Percentiles rank a stretch among this genome's conserved stretches.
These are phyloP conservation scores for Empidonax alnorum DNA, from an alignment of 2,113 vertebrate species.

Conservation along the genomic window DNA sequence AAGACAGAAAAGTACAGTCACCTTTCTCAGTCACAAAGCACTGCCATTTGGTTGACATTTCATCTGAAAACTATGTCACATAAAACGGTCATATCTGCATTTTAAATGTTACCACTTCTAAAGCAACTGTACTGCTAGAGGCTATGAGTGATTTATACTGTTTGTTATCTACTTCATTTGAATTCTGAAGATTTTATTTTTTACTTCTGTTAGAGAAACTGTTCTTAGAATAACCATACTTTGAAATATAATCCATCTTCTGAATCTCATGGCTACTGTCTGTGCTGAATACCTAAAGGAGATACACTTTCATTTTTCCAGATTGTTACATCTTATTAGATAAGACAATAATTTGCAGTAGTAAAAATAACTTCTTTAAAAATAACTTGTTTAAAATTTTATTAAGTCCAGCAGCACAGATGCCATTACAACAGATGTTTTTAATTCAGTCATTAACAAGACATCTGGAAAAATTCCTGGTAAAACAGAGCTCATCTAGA, in stretches of 20 bases:
- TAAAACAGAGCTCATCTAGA: not conserved
- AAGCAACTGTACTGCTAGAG: not conserved
- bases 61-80: not conserved
- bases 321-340: not conserved
- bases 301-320: not conserved
- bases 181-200: not conserved
- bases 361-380: not conserved
- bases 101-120: not conserved
- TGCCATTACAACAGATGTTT: not conserved
- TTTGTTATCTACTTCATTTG: not conserved
- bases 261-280: not conserved
- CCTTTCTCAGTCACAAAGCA: not conserved
- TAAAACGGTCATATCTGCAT: not conserved
- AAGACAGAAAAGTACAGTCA: not conserved
- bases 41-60: not conserved
- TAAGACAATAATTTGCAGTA: not conserved
- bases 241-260: not conserved
- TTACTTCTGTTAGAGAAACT: not conserved
- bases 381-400: not conserved
- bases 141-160: not conserved
- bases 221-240: not conserved
- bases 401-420: not conserved
- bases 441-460: not conserved
- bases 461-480: not conserved
- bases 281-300: not conserved